Percentiles rank a stretch among this genome's conserved stretches.
phyloP scores from a whole-genome alignment of 2,797 vertebrate species.

The Selene dorsalis region DNA sequence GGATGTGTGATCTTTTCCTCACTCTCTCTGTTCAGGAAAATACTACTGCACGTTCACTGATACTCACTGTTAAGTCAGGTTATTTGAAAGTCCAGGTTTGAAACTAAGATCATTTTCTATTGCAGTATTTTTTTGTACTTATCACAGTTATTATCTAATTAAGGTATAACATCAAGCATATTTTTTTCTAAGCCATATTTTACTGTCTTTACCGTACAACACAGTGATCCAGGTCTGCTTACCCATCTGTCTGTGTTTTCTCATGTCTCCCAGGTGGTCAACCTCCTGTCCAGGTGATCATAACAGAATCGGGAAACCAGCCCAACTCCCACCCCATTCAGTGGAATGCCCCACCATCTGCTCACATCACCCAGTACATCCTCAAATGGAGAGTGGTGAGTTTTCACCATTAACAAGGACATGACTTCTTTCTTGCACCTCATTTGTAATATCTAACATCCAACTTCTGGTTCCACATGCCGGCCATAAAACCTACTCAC shows the following conservation, averaged over 20 bases:
- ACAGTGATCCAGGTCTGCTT: background rate
- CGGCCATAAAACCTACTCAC: background rate
- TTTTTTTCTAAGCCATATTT: background rate
- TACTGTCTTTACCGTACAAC: background rate
- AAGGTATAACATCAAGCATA: background rate
- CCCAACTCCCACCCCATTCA: conserved; percentile 97
- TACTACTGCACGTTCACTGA: conserved; percentile 9
- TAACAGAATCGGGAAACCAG: conserved; percentile 92
- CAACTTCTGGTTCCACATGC: background rate
- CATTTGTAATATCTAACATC: background rate
- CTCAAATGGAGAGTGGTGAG: conserved; percentile 95
- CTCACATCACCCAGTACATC: conserved; percentile 94
- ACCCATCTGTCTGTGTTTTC: conserved; percentile 7
- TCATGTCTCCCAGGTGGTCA: conserved; percentile 81
- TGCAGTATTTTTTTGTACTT: background rate
- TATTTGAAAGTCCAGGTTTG: background rate
- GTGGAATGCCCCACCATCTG: conserved; percentile 91
- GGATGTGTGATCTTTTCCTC: conserved; percentile 59
- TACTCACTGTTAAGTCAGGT: background rate
- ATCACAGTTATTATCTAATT: background rate
- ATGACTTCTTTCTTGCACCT: too few relatives aligned
- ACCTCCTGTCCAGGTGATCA: conserved; percentile 94
- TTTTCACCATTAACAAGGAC: conserved; percentile 11
- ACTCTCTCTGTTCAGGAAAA: conserved; percentile 32
- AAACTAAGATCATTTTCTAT: background rate